Base-by-base conservation (phyloP, 2,797 vertebrate species). In the Eulemur coronatus region DNA sequence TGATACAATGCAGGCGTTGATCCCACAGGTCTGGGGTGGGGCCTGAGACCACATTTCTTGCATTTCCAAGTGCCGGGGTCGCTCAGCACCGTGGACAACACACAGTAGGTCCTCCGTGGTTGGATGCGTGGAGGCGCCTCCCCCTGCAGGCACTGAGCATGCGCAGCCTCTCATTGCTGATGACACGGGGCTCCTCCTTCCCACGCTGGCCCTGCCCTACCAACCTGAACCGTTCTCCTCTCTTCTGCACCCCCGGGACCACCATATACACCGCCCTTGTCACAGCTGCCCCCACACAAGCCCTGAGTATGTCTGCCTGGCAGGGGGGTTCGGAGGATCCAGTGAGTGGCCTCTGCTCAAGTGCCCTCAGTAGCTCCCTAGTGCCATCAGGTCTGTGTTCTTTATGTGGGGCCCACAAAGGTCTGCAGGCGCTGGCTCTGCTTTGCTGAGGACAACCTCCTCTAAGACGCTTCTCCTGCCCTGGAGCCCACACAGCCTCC, bases 251-350 rank as follows among this genome's bases (percentile, higher is more conserved):
- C 35, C 80, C 67, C 14, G 4, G 76, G 43, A 61, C 59, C 5
- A 0, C 38, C 33, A 0, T 4, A 24, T 5, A 0, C 33, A 1
- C 9, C 6, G 1, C 2, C 15, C 41, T 59, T 30, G 33, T 18
- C 69, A 48, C 24, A 15, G 14, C 33, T 59, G 41, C 11, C 57
- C 48, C 35, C 4, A 0, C 2, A 7, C 15, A n/a, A 59, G 20
- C 85, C 55, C 38, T 10, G 33, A 14, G 5, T 7, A 3, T 22
- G 17, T 41, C 72, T 28, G 4, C 46, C 1, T 11, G 38, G 33
- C 41, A 35, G 13, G 20, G 5, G 26, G 22, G 22, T 14, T 24
- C 3, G 4, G 13, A 78, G 7, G 48, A 5, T 4, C 35, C 20
- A 4, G 18, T 18, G 67, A 69, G 30, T 46, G 33, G 75, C 48